Evolutionary conservation across 2,888 invertebrate species (phyloP).

Genomic region (Cephus sareptanus): DNA sequence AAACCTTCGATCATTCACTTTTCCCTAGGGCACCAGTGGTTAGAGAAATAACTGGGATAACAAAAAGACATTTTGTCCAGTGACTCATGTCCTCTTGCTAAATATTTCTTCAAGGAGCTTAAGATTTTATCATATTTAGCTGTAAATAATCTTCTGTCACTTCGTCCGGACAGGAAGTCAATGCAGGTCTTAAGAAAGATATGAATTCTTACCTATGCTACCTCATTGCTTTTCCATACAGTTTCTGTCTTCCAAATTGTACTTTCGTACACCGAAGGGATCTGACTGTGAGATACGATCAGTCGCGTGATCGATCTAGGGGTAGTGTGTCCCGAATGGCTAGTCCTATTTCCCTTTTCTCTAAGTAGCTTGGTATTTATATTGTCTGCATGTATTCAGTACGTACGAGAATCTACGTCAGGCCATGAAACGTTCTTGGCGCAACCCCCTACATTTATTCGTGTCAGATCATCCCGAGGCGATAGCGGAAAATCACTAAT

Average conservation of each 20-base stretch:
- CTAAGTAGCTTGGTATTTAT: conserved; percentile 47
- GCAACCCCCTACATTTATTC: conserved; percentile 1
- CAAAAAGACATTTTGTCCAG: too few species aligned
- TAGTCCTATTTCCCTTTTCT: conserved; percentile 47
- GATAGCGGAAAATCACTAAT: conserved; percentile 7
- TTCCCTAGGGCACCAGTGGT: background rate
- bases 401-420: background rate
- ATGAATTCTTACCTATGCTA: background rate
- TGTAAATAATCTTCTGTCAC: background rate
- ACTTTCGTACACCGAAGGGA: background rate
- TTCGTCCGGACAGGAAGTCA: background rate
- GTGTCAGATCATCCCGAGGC: background rate
- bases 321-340: conserved; percentile 55
- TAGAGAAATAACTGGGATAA: background rate
- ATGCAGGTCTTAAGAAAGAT: background rate
- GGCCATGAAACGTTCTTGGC: background rate
- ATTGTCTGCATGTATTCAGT: conserved; percentile 20
- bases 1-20: background rate
- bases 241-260: background rate
- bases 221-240: background rate
- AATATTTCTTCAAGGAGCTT: background rate
- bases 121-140: background rate
- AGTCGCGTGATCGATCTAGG: conserved; percentile 53
- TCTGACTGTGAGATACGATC: conserved; percentile 50
- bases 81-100: background rate